A percentile compares a stretch with the other conserved stretches of the same genome.
Conservation (phyloP, 2,113 vertebrate genomes). For the Amphilophus citrinellus region DNA sequence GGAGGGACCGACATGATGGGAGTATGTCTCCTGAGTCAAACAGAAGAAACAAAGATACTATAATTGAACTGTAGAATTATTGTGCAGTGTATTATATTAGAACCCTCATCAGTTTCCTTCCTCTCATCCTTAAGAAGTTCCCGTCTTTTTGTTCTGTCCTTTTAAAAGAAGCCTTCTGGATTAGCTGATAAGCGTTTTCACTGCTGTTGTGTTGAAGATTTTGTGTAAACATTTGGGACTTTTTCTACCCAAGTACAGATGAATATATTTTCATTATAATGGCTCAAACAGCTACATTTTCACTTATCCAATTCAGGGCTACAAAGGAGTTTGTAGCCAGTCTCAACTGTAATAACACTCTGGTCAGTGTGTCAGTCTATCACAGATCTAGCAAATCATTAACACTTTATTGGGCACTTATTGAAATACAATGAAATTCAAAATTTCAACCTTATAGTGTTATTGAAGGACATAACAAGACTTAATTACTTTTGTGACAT, state of each 20-base stretch:
- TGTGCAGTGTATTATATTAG: background rate
- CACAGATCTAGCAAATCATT: no score
- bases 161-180: background rate
- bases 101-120: background rate
- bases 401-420: no score
- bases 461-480: no score
- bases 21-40: background rate
- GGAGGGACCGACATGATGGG: background rate
- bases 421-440: no score
- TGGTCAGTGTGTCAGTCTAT: no score
- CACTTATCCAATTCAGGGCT: background rate
- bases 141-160: background rate
- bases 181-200: background rate
- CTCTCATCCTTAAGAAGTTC: background rate
- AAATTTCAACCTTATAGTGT: no score
- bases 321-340: background rate
- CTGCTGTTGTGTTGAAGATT: background rate
- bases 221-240: no score
- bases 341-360: background rate
- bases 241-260: background rate
- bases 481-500: no score
- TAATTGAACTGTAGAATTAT: accelerated
- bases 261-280: background rate
- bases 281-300: background rate
- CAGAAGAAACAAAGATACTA: background rate